Base-by-base conservation (phyloP, 2,888 invertebrate genomes). In the Drosophila imparisetae region DNA sequence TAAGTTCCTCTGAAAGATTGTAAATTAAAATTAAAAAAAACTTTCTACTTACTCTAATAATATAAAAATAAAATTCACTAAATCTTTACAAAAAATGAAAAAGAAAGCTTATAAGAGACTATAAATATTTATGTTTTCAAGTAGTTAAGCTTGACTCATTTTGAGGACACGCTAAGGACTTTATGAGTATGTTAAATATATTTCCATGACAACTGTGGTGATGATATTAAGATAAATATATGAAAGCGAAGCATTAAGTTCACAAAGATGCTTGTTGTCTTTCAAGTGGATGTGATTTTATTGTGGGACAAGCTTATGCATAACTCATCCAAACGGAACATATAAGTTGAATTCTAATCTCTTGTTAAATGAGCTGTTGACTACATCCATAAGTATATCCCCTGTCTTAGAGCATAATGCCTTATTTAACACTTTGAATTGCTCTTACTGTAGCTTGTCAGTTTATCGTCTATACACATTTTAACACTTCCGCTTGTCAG, bases 401-500 rank as follows among this genome's bases (percentile, higher is more conserved):
- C 24, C 38, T 7, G 15, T 18, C 52, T 32, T 27, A 27, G 48
- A 34, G 7, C 57, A 48, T 53, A 40, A 38, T 59, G 72, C 40
- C 48, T 52, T 55, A 63, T 45, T 61, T 55, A 60, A 68, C 59
- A 66, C 45, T 66, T 62, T 59, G 36, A 38, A 38, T 27, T 27
- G 54, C 48, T 65, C 30, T 59, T 18, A 60, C 18, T 66, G 54
- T 34, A 52, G 60, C 45, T 58, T 79, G 80, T 72, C 72, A 80
- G 70, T 87, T 68, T 78, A 82, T 85, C 82, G 80, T 74, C 82
- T 82, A 61, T 77, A 87, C 86, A 83, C 81, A 83, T 74, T 85
- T 87, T 77, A 87, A 87, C 85, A 85, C 85, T 85, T 85, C 85
- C 85, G 86, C 71, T 80, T 78, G 86, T 73, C 80, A 83, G 81